Evolutionary conservation across 2,113 vertebrate genomes (phyloP).

Genomic region (Zosterops lateralis): DNA sequence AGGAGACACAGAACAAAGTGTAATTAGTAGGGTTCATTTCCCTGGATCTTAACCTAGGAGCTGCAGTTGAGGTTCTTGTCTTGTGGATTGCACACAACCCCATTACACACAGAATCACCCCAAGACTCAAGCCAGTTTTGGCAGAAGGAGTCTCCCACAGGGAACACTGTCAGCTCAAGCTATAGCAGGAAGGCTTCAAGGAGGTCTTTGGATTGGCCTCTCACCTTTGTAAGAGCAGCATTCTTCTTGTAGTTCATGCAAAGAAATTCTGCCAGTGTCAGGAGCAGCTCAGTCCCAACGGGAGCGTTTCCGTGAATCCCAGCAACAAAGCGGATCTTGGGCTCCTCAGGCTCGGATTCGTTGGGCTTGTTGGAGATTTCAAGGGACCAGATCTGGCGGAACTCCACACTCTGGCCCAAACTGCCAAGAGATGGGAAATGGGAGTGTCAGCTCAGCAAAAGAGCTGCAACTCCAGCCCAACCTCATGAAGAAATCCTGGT

Average conservation of each 20-base stretch:
- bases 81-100: not conserved
- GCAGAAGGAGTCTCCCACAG: not conserved
- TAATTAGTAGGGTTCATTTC: not conserved
- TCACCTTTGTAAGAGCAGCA: slow-evolving; percentile 86
- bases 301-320: slow-evolving; percentile 95
- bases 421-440: slow-evolving; percentile 67
- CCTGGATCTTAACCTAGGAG: not conserved
- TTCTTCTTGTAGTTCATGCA: slow-evolving; percentile 96
- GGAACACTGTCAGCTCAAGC: not conserved
- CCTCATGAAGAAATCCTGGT: fast-evolving
- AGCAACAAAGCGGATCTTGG: slow-evolving; percentile 92
- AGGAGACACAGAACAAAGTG: not conserved
- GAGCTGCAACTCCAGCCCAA: not conserved
- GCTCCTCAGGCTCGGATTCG: slow-evolving; percentile 84
- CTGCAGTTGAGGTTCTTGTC: not conserved
- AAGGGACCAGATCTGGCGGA: slow-evolving; percentile 89
- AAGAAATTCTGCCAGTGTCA: slow-evolving; percentile 90
- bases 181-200: not conserved
- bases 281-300: slow-evolving; percentile 90
- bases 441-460: not conserved
- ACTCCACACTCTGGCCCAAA: slow-evolving; percentile 90
- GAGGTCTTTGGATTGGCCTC: not conserved
- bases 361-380: slow-evolving; percentile 94
- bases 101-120: fast-evolving
- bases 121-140: not conserved